Conservation (phyloP, 2,113 vertebrate species). For the Chlamydotis undulata region DNA sequence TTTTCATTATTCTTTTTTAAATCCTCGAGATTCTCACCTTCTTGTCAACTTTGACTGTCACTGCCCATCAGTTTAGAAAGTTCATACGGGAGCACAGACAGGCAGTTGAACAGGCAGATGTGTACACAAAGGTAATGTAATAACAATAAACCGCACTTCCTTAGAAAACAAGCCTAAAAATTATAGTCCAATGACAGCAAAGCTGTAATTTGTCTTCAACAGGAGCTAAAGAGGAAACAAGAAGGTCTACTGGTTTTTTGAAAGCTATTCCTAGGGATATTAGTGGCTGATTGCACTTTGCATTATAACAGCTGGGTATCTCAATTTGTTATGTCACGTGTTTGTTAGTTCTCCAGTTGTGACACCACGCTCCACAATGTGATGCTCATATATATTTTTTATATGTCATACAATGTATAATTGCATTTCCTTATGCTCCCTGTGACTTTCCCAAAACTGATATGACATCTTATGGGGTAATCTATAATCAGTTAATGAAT, state of each 20-base stretch:
- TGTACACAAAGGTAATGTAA: not conserved
- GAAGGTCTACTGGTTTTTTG: not conserved
- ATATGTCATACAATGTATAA: not conserved
- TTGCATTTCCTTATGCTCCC: not conserved
- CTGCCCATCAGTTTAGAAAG: not conserved
- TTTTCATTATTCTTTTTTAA: not conserved
- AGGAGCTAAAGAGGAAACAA: not conserved
- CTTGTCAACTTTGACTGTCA: not conserved
- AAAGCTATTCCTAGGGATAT: not conserved
- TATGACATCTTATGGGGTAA: not conserved
- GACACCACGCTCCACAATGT: not conserved
- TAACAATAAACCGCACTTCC: not conserved
- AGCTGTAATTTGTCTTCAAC: not conserved
- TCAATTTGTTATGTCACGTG: constrained; percentile 1
- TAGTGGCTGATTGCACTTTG: constrained; percentile 2
- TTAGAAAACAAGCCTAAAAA: not conserved
- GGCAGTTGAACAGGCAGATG: not conserved
- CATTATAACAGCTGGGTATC: not conserved
- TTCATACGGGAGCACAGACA: not conserved
- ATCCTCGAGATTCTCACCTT: not conserved
- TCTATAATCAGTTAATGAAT: not conserved
- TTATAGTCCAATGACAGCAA: not conserved
- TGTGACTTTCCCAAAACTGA: not conserved
- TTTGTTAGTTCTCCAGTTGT: not conserved
- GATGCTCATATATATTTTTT: not conserved